A percentile compares a stretch with the other conserved stretches of the same genome.
These are phyloP conservation scores for Sesamia inferens DNA, from an alignment of 2,888 invertebrate genomes.

Conservation along the genomic window DNA sequence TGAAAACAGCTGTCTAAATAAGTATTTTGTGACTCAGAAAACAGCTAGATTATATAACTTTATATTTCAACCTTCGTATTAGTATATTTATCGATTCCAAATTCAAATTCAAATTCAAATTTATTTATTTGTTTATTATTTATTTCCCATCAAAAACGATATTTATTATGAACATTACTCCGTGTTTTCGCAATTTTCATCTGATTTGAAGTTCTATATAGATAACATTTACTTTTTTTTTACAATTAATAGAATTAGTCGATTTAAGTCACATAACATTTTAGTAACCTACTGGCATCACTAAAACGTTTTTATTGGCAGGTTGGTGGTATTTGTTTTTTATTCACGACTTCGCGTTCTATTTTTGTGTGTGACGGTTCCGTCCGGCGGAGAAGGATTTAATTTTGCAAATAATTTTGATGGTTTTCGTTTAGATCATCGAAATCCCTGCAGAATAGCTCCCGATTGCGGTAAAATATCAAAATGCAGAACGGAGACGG, in stretches of 20 bases:
- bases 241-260: slow-evolving; percentile 1
- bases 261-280: slow-evolving; percentile 11
- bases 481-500: slow-evolving; percentile 89
- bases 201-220: neutral
- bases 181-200: neutral
- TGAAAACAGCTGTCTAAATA: slow-evolving; percentile 9
- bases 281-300: slow-evolving; percentile 25
- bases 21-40: neutral
- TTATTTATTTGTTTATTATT: too few species aligned
- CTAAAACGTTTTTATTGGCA: slow-evolving; percentile 63
- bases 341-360: slow-evolving; percentile 89
- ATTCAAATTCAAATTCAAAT: too few species aligned
- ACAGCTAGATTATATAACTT: too few species aligned
- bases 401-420: slow-evolving; percentile 83
- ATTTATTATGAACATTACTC: neutral
- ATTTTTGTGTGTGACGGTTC: slow-evolving; percentile 90
- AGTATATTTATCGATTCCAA: too few species aligned
- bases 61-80: too few species aligned
- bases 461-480: slow-evolving; percentile 80
- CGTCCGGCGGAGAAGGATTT: slow-evolving; percentile 81
- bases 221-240: neutral
- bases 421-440: slow-evolving; percentile 81
- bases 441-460: slow-evolving; percentile 76
- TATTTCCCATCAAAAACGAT: neutral
- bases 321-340: slow-evolving; percentile 84